phyloP scores from a whole-genome alignment of 2,888 invertebrate genomes.

The Drosophila picticornis region DNA sequence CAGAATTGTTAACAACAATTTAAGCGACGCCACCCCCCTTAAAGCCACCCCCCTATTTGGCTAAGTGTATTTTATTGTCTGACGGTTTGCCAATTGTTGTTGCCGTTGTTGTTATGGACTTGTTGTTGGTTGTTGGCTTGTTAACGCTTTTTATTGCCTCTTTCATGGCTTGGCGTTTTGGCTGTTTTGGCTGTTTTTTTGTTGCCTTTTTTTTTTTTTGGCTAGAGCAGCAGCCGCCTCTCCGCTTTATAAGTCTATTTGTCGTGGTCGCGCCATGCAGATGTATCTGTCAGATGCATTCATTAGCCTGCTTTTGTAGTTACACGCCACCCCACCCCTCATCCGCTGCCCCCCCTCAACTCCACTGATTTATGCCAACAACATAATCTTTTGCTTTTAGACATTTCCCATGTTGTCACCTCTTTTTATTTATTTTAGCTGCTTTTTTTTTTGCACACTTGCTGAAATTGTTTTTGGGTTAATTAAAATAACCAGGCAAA shows the following conservation, averaged over 20 bases:
- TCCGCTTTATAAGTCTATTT: conserved; percentile 74
- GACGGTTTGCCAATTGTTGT: conserved; percentile 59
- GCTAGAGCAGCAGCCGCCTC: conserved; percentile 1
- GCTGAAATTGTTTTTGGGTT: conserved; percentile 63
- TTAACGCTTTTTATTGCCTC: conserved; percentile 77
- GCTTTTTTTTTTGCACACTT: conserved; percentile 46
- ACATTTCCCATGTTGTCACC: conserved; percentile 74
- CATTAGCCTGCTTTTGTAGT: conserved; percentile 75
- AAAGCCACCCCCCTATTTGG: neutral
- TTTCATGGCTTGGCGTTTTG: conserved; percentile 46
- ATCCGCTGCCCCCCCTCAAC: neutral
- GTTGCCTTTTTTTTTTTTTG: conserved; percentile 22
- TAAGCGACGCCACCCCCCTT: conserved; percentile 30
- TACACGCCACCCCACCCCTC: conserved; percentile 15
- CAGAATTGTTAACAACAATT: conserved; percentile 75
- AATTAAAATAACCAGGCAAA: conserved; percentile 76
- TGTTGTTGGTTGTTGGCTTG: conserved; percentile 59
- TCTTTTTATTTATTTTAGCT: conserved; percentile 23
- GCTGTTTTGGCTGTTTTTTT: conserved; percentile 8
- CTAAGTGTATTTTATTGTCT: conserved; percentile 73
- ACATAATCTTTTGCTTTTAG: conserved; percentile 64
- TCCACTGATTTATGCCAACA: conserved; percentile 66
- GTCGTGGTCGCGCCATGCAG: conserved; percentile 71
- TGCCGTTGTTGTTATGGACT: conserved; percentile 46
- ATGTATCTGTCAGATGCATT: conserved; percentile 77